Conservation (phyloP, 2,888 invertebrate species). For the Drosophila stalkeri region DNA sequence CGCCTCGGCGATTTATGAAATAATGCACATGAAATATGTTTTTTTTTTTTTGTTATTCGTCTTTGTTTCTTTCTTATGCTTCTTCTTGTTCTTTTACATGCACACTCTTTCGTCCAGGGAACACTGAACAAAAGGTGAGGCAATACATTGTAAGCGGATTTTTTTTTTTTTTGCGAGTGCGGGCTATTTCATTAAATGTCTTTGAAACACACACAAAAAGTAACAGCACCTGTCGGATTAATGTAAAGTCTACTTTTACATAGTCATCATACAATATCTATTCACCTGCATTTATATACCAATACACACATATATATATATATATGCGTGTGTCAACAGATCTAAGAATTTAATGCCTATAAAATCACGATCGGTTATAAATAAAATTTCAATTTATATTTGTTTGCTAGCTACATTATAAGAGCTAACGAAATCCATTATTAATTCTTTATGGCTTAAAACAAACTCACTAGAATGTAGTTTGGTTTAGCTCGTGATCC, state of each 20-base stretch:
- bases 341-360: neutral
- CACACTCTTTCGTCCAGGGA: constrained; percentile 29
- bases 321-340: constrained; percentile 3
- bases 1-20: constrained; percentile 69
- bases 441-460: neutral
- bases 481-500: neutral
- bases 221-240: constrained; percentile 54
- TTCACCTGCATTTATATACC: neutral
- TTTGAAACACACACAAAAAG: constrained; percentile 44
- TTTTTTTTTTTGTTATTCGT: constrained; percentile 57
- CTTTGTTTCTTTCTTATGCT: constrained; percentile 34
- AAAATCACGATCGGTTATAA: neutral
- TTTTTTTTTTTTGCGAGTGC: constrained; percentile 59
- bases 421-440: neutral
- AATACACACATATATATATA: neutral
- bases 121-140: constrained; percentile 53
- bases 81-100: constrained; percentile 12
- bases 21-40: constrained; percentile 66
- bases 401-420: neutral
- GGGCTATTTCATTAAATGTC: constrained; percentile 56
- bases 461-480: constrained; percentile 1
- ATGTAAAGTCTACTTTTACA: constrained; percentile 8
- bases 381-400: neutral
- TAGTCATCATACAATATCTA: neutral
- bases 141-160: constrained; percentile 44